Base-by-base conservation (phyloP, 23 tunicate genomes). In the Styela plicata region DNA sequence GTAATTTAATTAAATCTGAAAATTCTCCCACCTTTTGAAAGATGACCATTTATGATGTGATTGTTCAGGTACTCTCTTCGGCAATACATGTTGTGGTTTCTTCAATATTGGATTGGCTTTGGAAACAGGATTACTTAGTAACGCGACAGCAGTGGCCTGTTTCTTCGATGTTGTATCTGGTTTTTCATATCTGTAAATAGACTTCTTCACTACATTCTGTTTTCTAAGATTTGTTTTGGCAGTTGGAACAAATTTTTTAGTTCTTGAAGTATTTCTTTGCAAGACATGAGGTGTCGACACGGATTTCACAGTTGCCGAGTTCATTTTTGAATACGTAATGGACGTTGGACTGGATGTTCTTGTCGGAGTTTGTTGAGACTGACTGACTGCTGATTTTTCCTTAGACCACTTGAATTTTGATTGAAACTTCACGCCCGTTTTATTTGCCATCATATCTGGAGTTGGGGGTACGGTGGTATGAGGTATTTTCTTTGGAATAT, bases 401-500 rank as follows among this genome's bases (percentile, higher is more conserved):
- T 76, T 76, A 21, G 81, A 44, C 81, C 81, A 76, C 44, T 76
- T 76, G 81, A 44, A 76, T 76, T 53, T 76, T 22, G 81, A 44
- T 19, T 53, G 24, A 29, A 76, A 76, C 26, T 26, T 44, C 64
- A 67, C 71, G 16, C 71, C 71, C 13, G 71, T 67, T 24, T 67
- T 67, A 29, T 29, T 27, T 19, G 71, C 71, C 71, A 67, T 67
- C 71, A 67, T 1, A 1, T 1, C 31, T 0, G 71, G 71, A 18
- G 71, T 25, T 27, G 71, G 71, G 13, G 71, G 71, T 1, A 29
- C 31, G 19, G 19, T 67, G 0, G 71, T 22, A 1, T 44, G 13
- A 7, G 57, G 57, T 44, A 5, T 44, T 44, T 44, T 44, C 57
- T 44, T 44, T 13, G 57, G 57, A 13, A 44, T 13, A 44, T 44